A percentile compares a stretch with the other conserved stretches of the same genome.
Conservation (phyloP, 2,888 invertebrate genomes). For the Synergus itoensis region DNA sequence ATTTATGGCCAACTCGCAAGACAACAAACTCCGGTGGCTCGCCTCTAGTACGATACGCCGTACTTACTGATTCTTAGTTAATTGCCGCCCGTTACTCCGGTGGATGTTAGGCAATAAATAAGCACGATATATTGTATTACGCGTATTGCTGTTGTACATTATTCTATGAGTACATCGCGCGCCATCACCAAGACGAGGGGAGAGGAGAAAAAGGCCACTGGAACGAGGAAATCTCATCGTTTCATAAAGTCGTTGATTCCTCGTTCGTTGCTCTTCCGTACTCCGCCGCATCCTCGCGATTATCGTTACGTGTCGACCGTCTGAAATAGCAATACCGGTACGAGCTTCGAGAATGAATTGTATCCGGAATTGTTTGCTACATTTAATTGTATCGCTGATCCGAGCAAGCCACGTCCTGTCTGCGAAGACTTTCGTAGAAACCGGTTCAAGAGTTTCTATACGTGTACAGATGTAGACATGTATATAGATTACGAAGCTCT, state of each 20-base stretch:
- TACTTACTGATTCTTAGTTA: slow-evolving; percentile 54
- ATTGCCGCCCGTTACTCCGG: slow-evolving; percentile 58
- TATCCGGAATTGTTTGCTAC: slow-evolving; percentile 59
- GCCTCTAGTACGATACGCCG: slow-evolving; percentile 49
- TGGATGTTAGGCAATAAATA: slow-evolving; percentile 57
- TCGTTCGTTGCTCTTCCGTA: slow-evolving; percentile 50
- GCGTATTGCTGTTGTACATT: slow-evolving; percentile 55
- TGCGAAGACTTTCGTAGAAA: slow-evolving; percentile 53
- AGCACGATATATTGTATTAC: slow-evolving; percentile 58
- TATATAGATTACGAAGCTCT: slow-evolving; percentile 52
- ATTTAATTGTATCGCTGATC: slow-evolving; percentile 55
- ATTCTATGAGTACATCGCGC: slow-evolving; percentile 51
- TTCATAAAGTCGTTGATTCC: slow-evolving; percentile 59
- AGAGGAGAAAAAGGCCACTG: slow-evolving; percentile 54
- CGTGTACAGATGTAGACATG: slow-evolving; percentile 30
- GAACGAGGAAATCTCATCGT: slow-evolving; percentile 62
- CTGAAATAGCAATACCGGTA: slow-evolving; percentile 44
- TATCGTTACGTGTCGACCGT: slow-evolving; percentile 48
- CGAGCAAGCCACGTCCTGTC: slow-evolving; percentile 49
- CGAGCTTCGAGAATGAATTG: slow-evolving; percentile 52
- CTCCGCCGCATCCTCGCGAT: slow-evolving; percentile 49
- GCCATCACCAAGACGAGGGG: slow-evolving; percentile 46
- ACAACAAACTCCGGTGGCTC: slow-evolving; percentile 50
- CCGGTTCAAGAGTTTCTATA: slow-evolving; percentile 57
- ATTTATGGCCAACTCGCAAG: slow-evolving; percentile 54